These are phyloP conservation scores for Mormyrus proboscirostris DNA, from an alignment of 2,797 vertebrate species.

Conservation along the genomic window DNA sequence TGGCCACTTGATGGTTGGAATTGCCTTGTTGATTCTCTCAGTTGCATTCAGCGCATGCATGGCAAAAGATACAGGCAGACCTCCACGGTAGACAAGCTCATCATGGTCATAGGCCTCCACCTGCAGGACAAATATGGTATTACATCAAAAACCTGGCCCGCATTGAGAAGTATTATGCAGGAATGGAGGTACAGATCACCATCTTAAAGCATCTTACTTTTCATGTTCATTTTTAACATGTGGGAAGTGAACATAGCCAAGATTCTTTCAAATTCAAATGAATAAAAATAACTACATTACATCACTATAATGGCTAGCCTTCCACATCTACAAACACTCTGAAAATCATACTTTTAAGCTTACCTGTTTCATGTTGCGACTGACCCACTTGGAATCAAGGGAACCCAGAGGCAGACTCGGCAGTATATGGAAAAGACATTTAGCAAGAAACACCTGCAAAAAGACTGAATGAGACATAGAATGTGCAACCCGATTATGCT, in stretches of 20 bases:
- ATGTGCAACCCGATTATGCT: neutral
- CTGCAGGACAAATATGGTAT: constrained; percentile 49
- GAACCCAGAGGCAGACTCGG: constrained; percentile 78
- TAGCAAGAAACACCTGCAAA: constrained; percentile 79
- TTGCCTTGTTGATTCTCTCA: constrained; percentile 69
- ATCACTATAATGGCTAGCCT: neutral
- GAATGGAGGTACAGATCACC: neutral
- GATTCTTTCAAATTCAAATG: neutral
- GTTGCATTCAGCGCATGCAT: constrained; percentile 79
- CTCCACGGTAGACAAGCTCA: constrained; percentile 73
- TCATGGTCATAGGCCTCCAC: constrained; percentile 76
- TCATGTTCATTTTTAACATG: neutral
- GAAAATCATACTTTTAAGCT: constrained; percentile 20
- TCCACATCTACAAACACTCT: neutral
- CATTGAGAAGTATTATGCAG: neutral
- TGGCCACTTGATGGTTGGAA: constrained; percentile 79
- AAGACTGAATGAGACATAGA: constrained; percentile 17
- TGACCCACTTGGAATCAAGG: constrained; percentile 77
- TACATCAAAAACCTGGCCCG: neutral
- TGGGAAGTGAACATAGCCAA: neutral
- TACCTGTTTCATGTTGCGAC: constrained; percentile 82
- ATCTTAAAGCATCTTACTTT: neutral
- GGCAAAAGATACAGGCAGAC: constrained; percentile 80
- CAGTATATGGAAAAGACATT: constrained; percentile 78
- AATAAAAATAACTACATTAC: neutral